Conservation (phyloP, 1,140 invertebrate genomes). For the Pogonognathellus flavescens region DNA sequence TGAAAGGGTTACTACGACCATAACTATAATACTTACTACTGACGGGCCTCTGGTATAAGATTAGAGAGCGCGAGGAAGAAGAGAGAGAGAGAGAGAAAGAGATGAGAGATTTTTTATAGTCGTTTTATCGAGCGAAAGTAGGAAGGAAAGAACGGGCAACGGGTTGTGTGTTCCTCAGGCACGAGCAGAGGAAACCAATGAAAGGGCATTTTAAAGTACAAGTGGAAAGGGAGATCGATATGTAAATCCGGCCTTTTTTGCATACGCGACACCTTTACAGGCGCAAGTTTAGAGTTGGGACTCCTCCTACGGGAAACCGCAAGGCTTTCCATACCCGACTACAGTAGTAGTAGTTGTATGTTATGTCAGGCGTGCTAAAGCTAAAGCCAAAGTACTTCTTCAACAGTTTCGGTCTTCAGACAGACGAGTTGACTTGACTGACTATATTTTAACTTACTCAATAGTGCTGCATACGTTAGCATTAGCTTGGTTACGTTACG, state of each 20-base stretch:
- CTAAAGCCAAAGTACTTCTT: slow-evolving; percentile 24
- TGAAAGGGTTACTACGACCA: slow-evolving; percentile 37
- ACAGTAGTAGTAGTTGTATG: no score
- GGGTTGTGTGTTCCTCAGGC: slow-evolving; percentile 34
- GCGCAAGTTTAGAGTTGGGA: slow-evolving; percentile 59
- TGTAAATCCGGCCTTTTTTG: slow-evolving; percentile 65
- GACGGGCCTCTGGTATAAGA: not conserved
- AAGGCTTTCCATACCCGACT: slow-evolving; percentile 13
- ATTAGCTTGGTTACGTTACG: slow-evolving; percentile 10
- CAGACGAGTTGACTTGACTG: slow-evolving; percentile 30
- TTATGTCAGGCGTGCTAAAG: not conserved
- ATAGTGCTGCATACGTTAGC: slow-evolving; percentile 41
- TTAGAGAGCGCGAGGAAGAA: slow-evolving; percentile 32
- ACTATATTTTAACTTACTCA: slow-evolving; percentile 49
- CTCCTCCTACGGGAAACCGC: slow-evolving; percentile 59
- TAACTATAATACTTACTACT: slow-evolving; percentile 26
- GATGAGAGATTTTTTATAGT: slow-evolving; percentile 44
- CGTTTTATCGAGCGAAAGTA: slow-evolving; percentile 46
- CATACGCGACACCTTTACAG: slow-evolving; percentile 60
- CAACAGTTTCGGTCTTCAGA: slow-evolving; percentile 9
- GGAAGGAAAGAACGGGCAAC: slow-evolving; percentile 45
- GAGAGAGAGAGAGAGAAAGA: slow-evolving; percentile 22
- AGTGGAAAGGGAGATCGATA: slow-evolving; percentile 61
- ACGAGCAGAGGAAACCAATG: slow-evolving; percentile 48
- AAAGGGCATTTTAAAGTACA: slow-evolving; percentile 56